Conservation (phyloP, 2,113 vertebrate species). For the Sphaerodactylus townsendi region DNA sequence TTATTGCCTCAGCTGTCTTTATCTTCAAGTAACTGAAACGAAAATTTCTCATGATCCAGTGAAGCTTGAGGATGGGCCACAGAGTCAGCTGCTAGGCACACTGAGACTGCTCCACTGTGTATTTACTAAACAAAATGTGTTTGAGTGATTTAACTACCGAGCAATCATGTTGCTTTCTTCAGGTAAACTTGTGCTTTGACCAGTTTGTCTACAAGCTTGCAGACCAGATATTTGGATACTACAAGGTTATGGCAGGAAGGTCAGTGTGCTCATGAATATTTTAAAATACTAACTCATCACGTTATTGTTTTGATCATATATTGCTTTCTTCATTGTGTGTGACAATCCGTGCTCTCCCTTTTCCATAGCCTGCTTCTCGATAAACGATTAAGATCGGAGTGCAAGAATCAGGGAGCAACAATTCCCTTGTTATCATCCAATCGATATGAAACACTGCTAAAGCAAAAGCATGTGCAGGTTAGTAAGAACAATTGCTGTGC, state of each 20-base stretch:
- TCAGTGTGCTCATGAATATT: slow-evolving; percentile 43
- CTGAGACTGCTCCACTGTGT: neutral
- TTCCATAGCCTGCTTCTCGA: slow-evolving; percentile 83
- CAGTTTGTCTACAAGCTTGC: slow-evolving; percentile 92
- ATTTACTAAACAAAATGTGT: neutral
- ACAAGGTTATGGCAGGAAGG: slow-evolving; percentile 89
- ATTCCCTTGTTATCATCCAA: slow-evolving; percentile 83
- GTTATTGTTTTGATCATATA: neutral
- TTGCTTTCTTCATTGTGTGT: neutral
- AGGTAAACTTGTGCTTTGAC: slow-evolving; percentile 91
- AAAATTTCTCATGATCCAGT: neutral
- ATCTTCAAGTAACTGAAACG: neutral
- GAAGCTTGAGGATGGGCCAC: neutral
- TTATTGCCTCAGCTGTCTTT: neutral
- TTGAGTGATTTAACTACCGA: neutral
- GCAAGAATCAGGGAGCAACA: slow-evolving; percentile 85
- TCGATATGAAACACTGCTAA: slow-evolving; percentile 85
- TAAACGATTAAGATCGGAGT: slow-evolving; percentile 85
- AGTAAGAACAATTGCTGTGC: slow-evolving; percentile 13
- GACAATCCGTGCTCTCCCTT: neutral
- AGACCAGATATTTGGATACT: slow-evolving; percentile 90
- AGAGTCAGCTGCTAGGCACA: neutral
- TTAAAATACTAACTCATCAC: neutral
- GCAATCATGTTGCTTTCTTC: neutral
- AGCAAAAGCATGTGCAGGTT: slow-evolving; percentile 90